Conservation (phyloP, 2,113 vertebrate species). For the Tachysurus vachellii region DNA sequence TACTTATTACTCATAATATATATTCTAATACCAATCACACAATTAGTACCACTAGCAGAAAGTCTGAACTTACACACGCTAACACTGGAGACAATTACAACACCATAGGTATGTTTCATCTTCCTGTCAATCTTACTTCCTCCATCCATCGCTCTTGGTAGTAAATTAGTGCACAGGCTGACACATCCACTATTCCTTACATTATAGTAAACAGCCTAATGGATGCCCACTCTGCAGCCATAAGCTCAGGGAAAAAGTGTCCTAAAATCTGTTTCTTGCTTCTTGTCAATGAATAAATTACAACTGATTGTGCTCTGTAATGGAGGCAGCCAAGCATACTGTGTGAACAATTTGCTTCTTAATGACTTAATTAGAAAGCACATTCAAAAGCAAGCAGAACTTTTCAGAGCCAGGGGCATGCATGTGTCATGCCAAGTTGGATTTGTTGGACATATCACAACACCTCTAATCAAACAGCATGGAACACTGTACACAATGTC, state of each 20-base stretch:
- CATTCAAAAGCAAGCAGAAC: conserved; percentile 67
- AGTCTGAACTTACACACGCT: neutral
- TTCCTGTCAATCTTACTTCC: conserved; percentile 33
- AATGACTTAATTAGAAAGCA: conserved; percentile 76
- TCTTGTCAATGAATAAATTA: conserved; percentile 66
- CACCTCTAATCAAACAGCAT: conserved; percentile 42
- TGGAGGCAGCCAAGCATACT: conserved; percentile 69
- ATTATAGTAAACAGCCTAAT: conserved; percentile 43
- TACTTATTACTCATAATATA: neutral
- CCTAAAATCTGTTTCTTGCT: conserved; percentile 53
- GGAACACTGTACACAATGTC: neutral
- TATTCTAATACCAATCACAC: neutral
- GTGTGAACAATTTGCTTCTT: conserved; percentile 68
- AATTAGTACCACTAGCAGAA: conserved; percentile 8
- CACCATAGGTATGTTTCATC: conserved; percentile 25
- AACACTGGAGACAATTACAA: conserved; percentile 40
- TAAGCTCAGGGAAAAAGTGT: conserved; percentile 31
- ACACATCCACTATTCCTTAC: conserved; percentile 45
- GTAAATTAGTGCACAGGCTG: conserved; percentile 52
- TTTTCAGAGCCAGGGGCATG: conserved; percentile 61
- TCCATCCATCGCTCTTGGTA: conserved; percentile 42
- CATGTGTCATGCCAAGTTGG: conserved; percentile 54
- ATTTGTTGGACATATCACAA: conserved; percentile 52
- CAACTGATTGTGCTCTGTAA: conserved; percentile 65
- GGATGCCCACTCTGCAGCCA: conserved; percentile 25